A percentile compares a stretch with the other conserved stretches of the same genome.
Conservation (phyloP, 2,888 invertebrate genomes). For the Parnassius apollo region DNA sequence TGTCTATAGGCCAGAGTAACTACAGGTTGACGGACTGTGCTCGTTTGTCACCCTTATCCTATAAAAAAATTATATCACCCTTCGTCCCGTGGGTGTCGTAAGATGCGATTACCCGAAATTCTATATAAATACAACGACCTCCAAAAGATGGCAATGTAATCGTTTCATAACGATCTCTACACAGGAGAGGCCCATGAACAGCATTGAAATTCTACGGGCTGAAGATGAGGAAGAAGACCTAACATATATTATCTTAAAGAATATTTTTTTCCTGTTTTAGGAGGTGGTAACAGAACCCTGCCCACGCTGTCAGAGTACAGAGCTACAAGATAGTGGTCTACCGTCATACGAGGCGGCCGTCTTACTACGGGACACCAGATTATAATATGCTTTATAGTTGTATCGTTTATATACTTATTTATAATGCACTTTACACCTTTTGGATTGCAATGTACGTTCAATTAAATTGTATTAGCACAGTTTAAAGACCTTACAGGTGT, state of each 20-base stretch:
- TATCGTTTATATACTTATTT: neutral
- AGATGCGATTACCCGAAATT: too few relatives aligned
- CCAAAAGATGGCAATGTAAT: too few relatives aligned
- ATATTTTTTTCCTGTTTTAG: conserved; percentile 39
- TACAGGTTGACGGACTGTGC: too few relatives aligned
- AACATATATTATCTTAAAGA: neutral
- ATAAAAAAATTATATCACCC: too few relatives aligned
- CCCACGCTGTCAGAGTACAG: conserved; percentile 42
- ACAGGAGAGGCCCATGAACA: too few relatives aligned
- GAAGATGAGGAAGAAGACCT: neutral
- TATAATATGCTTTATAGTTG: conserved; percentile 47
- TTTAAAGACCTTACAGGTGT: too few relatives aligned
- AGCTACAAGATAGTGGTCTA: conserved; percentile 62
- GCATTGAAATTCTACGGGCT: too few relatives aligned
- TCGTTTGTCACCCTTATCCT: too few relatives aligned
- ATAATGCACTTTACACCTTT: conserved; percentile 10
- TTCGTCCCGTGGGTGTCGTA: too few relatives aligned
- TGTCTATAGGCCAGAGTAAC: too few relatives aligned
- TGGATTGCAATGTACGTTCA: neutral
- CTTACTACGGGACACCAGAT: conserved; percentile 69
- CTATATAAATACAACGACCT: too few relatives aligned
- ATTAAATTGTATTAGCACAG: neutral
- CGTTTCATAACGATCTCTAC: too few relatives aligned
- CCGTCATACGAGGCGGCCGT: conserved; percentile 85
- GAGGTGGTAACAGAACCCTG: conserved; percentile 59